Evolutionary conservation across 1,140 invertebrate species (phyloP), one percentile per base, ranked within the genome.

Genomic region (Drosophila busckii): DNA sequence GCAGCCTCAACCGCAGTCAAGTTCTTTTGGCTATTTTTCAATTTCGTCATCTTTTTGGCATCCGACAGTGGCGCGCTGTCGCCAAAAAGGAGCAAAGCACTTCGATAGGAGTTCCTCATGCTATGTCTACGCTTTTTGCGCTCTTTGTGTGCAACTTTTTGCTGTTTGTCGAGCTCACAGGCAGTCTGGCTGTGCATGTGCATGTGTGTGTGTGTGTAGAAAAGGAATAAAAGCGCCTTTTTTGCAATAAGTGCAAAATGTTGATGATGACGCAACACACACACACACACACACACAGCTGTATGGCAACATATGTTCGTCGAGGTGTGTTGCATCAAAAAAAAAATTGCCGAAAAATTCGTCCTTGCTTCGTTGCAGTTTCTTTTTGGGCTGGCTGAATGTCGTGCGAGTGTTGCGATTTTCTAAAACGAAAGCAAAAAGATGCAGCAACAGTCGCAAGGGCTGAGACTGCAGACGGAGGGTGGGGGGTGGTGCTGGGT

Each of bases 331-430:
- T 16, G 17, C n/a, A n/a, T n/a, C n/a, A n/a, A 12, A 15, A 62
- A 76, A 84, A 75, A 75, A 75, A 80, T 52, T 75, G 52, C 82
- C 80, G 82, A 84, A 84, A 84, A 84, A 84, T 84, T 84, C 80
- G 82, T 80, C 82, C 82, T 84, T 84, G 82, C 60, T 75, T 80
- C 82, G 82, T 84, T 84, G 82, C 82, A 84, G 73, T 84, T 84
- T 76, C 82, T 84, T 84, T 84, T 84, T 84, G 38, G 45, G 17
- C 34, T 35, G 45, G 38, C 54, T 66, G 65, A 80, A 67, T 80
- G 73, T 80, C 73, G 73, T 80, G 61, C 69, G 67, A 70, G 55
- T 42, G 62, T 68, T 6, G 29, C 49, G 35, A 32, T 16, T 75
- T 75, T 82, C 75, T 82, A 82, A 82, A 82, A 82, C 70, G 65